phyloP scores from a whole-genome alignment of 2,113 vertebrate species.

The Gallinago media region DNA sequence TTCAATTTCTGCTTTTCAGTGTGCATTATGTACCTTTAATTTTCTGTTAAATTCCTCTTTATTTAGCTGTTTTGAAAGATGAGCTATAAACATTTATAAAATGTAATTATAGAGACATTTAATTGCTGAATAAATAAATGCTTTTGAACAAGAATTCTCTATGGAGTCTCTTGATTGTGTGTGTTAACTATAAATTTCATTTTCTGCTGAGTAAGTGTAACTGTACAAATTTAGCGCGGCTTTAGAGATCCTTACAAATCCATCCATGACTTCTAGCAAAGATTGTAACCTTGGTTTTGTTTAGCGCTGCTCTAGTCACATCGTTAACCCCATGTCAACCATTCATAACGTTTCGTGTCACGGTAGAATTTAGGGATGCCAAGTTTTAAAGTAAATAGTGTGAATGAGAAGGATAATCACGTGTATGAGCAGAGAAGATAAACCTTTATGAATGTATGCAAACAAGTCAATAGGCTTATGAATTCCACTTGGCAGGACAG shows the following conservation, averaged over 20 bases:
- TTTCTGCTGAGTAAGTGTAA: constrained; percentile 29
- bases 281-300: constrained; percentile 27
- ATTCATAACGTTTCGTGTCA: neutral
- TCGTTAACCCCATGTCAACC: neutral
- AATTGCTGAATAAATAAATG: constrained; percentile 26
- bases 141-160: neutral
- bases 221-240: constrained; percentile 23
- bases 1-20: neutral
- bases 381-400: neutral
- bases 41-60: neutral
- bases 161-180: constrained; percentile 26
- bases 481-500: neutral
- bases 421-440: neutral
- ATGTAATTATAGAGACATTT: neutral
- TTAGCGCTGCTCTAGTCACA: neutral
- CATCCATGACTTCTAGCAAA: constrained; percentile 52
- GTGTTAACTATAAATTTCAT: neutral
- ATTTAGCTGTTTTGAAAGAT: constrained; percentile 3
- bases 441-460: neutral
- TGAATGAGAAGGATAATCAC: constrained; percentile 10
- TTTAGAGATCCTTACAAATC: constrained; percentile 36
- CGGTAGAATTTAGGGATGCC: neutral
- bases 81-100: constrained; percentile 13
- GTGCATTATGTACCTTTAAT: neutral
- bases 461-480: neutral